Conservation (phyloP, 2,113 vertebrate genomes). For the Paracanthobrama guichenoti region DNA sequence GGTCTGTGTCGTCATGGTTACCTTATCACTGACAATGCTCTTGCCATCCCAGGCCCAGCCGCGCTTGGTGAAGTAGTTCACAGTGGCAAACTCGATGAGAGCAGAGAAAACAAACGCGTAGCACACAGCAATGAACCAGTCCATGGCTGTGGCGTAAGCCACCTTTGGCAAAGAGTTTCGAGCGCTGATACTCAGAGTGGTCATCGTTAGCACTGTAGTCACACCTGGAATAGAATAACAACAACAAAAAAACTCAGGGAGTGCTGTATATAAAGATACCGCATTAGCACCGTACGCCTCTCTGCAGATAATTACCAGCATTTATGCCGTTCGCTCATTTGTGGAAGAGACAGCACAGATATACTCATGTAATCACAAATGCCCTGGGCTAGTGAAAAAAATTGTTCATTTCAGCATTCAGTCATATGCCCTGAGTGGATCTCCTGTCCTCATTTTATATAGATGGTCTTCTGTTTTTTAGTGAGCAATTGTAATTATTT, state of each 20-base stretch:
- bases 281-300: constrained; percentile 11
- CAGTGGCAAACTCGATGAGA: constrained; percentile 94
- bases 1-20: constrained; percentile 65
- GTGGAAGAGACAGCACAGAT: constrained; percentile 15
- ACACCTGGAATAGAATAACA: constrained; percentile 77
- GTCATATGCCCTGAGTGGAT: neutral
- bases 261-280: neutral
- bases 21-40: constrained; percentile 89
- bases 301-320: constrained; percentile 5
- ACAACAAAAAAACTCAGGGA: constrained; percentile 23
- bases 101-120: constrained; percentile 97
- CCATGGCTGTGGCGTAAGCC: constrained; percentile 95
- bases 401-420: constrained; percentile 12
- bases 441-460: neutral
- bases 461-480: neutral
- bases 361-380: neutral
- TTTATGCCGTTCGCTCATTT: constrained; percentile 2
- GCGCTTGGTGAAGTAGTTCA: constrained; percentile 97
- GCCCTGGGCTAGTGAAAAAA: constrained; percentile 16
- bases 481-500: neutral
- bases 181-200: constrained; percentile 92
- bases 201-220: constrained; percentile 96
- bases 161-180: constrained; percentile 94
- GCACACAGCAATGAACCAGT: constrained; percentile 97
- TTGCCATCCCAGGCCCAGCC: constrained; percentile 98